phyloP scores from a whole-genome alignment of 1,140 invertebrate species.

The Hypothenemus hampei region DNA sequence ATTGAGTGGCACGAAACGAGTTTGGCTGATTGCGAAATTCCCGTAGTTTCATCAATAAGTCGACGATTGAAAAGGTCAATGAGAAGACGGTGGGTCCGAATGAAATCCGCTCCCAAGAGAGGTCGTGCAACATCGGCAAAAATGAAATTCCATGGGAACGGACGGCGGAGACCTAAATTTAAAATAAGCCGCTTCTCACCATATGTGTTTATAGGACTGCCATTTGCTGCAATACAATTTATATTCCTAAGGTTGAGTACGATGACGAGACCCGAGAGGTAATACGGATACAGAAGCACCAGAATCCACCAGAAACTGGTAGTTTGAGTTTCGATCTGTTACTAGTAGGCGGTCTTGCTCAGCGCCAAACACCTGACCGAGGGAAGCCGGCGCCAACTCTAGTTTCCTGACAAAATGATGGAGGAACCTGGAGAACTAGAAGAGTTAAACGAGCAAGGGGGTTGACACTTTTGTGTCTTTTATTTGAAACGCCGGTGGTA shows the following conservation, averaged over 20 bases:
- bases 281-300: not conserved
- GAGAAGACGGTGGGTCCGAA: conserved; percentile 38
- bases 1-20: too few relatives aligned
- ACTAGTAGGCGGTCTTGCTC: not conserved
- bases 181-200: not conserved
- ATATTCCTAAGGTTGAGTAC: not conserved
- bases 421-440: too few relatives aligned
- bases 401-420: too few relatives aligned
- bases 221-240: not conserved
- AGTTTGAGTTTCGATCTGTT: not conserved
- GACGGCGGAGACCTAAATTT: conserved; percentile 2
- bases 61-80: conserved; percentile 36
- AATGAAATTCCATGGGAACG: conserved; percentile 43
- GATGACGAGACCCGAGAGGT: not conserved
- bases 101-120: conserved; percentile 45
- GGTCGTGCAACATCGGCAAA: conserved; percentile 41
- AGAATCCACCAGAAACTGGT: not conserved
- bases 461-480: not conserved
- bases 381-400: too few relatives aligned
- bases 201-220: not conserved
- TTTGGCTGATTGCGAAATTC: not conserved
- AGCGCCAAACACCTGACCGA: too few relatives aligned
- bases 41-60: conserved; percentile 33
- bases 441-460: not conserved
- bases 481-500: not conserved